Base-by-base conservation (phyloP, 2,888 invertebrate species). In the Hyles lineata region DNA sequence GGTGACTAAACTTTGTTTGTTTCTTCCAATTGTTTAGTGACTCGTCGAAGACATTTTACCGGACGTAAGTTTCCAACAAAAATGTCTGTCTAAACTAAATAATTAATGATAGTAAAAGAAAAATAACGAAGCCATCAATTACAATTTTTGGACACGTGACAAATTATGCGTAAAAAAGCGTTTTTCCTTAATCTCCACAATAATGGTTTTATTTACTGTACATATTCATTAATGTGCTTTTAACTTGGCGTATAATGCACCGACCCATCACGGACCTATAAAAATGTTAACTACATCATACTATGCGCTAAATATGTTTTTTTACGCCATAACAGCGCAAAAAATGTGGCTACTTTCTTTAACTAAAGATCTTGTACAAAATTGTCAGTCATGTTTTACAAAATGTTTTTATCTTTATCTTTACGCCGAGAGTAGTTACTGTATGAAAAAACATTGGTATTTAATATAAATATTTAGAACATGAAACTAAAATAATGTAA, bases 31-130 rank as follows among this genome's bases (percentile, higher is more conserved):
- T 50, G 67, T 67, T 67, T 67, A 50, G 2, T 23, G 43, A 63
- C 63, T 63, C 35, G 50, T 50, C 43, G 17, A n/a, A 55, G 55
- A 55, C 8, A 62, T 62, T 6, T 50, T 67, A 21, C 21, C 11
- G 21, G 43, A 43, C 21, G 60, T 35, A n/a, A 62, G n/a, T 8
- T 62, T 32, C 32, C 32, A 32, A 35, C n/a, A 62, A 63, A 67
- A 67, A 67, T 25, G 7, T 43, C 17, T 43, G 76, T 76, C 76
- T 60, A 69, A 73, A 70, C 76, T 71, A 72, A 73, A 75, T 75
- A 76, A 67, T 67, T 67, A 67, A 67, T 67, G 67, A 67, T 23
- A 67, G 67, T 67, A 43, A 23, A 21, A 67, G 43, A 67, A 43
- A 43, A 23, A 67, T 67, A 4, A 67, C 63, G 23, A 67, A 43